Conservation (phyloP, 2,113 vertebrate genomes). For the Puma concolor region DNA sequence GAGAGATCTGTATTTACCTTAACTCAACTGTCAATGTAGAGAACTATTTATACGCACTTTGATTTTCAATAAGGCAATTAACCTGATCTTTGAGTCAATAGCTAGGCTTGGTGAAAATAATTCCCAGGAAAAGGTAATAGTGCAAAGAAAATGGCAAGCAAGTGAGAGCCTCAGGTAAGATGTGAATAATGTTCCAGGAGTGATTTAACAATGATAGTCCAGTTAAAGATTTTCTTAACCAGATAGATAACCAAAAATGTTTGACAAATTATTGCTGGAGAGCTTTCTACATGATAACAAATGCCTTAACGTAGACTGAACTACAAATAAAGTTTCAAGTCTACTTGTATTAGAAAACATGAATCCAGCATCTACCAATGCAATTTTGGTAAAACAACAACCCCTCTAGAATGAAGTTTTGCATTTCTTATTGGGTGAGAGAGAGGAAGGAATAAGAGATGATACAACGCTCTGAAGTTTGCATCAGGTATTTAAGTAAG, state of each 20-base stretch:
- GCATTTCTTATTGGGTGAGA: not conserved
- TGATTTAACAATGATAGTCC: not conserved
- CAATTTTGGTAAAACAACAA: not conserved
- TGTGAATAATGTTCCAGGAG: not conserved
- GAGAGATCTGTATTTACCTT: not conserved
- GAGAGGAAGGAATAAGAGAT: not conserved
- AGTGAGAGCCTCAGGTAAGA: not conserved
- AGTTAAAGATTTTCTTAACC: slow-evolving; percentile 8
- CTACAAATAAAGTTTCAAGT: not conserved
- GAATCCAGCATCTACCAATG: not conserved
- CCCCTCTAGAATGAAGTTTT: not conserved
- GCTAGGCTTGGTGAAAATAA: not conserved
- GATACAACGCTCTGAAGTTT: not conserved
- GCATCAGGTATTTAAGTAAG: not conserved
- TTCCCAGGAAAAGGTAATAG: not conserved
- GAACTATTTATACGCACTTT: not conserved
- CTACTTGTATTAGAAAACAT: not conserved
- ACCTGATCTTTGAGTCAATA: not conserved
- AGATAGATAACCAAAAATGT: not conserved
- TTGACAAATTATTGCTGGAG: not conserved
- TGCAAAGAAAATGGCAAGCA: not conserved
- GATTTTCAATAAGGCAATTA: not conserved
- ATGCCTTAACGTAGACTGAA: not conserved
- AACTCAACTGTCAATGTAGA: not conserved
- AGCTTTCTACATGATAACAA: not conserved